Evolutionary conservation across 2,797 vertebrate genomes (phyloP).

Genomic region (Myotis pilosus): DNA sequence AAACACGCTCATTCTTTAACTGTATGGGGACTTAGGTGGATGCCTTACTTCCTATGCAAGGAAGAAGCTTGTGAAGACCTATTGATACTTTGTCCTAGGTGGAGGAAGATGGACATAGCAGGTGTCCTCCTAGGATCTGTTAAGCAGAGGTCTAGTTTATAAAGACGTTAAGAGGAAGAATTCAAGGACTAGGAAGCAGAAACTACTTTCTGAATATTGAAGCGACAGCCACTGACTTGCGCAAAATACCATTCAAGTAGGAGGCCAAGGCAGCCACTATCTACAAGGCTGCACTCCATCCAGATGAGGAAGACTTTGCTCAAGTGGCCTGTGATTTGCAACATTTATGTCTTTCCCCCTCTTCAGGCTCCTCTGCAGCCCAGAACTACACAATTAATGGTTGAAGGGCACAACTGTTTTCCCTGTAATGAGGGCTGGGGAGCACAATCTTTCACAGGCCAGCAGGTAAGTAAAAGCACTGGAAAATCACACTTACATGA

Average conservation of each 20-base stretch:
- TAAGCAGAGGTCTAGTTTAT: not conserved
- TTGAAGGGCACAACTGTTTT: not conserved
- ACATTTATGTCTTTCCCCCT: not conserved
- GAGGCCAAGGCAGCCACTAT: not conserved
- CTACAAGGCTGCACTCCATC: not conserved
- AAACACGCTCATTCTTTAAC: slow-evolving; percentile 13
- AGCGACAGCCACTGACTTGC: not conserved
- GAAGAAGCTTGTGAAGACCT: slow-evolving; percentile 10
- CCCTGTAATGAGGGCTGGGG: not conserved
- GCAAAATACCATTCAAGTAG: not conserved
- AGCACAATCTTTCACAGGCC: not conserved
- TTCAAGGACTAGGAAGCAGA: not conserved
- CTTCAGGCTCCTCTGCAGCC: not conserved
- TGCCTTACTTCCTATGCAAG: slow-evolving; percentile 13
- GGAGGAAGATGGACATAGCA: slow-evolving; percentile 33
- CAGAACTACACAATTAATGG: not conserved
- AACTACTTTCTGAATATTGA: not conserved
- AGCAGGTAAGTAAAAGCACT: not conserved
- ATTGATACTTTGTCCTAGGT: not conserved
- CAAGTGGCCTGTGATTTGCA: not conserved
- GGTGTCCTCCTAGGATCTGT: not conserved
- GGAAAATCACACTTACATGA: not conserved
- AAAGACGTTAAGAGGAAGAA: slow-evolving; percentile 6
- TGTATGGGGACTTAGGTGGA: not conserved
- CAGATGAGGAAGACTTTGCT: not conserved